A percentile compares a stretch with the other conserved stretches of the same genome.
Conservation (phyloP, 2,888 invertebrate genomes). For the Athetis lepigone region DNA sequence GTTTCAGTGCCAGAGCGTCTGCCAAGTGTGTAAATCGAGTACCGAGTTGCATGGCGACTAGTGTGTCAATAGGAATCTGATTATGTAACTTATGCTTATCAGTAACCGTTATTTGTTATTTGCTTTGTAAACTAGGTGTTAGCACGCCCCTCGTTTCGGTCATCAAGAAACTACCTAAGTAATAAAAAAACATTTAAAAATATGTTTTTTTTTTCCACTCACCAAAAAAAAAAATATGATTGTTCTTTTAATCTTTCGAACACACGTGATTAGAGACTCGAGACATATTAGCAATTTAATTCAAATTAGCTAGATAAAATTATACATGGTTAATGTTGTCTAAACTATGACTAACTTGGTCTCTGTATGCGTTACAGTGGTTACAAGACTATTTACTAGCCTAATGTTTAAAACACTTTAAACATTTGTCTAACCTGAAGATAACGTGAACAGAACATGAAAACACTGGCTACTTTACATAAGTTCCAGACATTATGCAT, state of each 20-base stretch:
- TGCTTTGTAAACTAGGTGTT: conserved; percentile 17
- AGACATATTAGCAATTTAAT: no score
- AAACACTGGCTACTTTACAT: conserved; percentile 3
- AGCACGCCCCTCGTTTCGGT: no score
- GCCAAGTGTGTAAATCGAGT: conserved; percentile 74
- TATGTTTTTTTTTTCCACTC: no score
- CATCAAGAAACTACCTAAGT: no score
- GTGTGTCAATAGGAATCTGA: conserved; percentile 62
- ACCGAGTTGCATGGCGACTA: conserved; percentile 53
- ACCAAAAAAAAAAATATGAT: no score
- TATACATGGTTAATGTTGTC: not conserved
- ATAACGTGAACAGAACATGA: conserved; percentile 9
- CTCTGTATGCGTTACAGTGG: not conserved
- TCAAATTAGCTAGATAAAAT: no score
- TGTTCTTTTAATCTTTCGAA: no score
- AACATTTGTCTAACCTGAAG: conserved; percentile 37
- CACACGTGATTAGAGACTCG: no score
- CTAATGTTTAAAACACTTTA: conserved; percentile 9
- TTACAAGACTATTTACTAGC: conserved; percentile 1
- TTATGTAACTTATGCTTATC: conserved; percentile 58
- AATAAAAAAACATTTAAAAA: no score
- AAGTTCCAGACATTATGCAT: conserved; percentile 10
- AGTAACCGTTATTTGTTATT: conserved; percentile 30
- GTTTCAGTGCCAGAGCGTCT: conserved; percentile 68
- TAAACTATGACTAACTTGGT: not conserved